A percentile compares a stretch with the other conserved stretches of the same genome.
Conservation (phyloP, 2,888 invertebrate species). For the Xestia rhomboidea region DNA sequence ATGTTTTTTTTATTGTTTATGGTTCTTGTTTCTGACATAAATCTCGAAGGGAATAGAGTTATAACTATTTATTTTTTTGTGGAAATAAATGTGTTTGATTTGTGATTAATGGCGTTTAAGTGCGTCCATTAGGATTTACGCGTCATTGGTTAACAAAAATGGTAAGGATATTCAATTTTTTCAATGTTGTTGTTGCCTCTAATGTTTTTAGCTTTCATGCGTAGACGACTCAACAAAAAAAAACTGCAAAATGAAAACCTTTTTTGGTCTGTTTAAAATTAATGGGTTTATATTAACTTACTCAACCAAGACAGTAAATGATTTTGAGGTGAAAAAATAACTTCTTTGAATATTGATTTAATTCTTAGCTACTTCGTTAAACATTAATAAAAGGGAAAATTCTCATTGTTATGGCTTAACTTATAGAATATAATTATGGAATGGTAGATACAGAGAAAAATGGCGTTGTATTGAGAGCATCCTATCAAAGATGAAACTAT, state of each 20-base stretch:
- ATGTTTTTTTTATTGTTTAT: constrained; percentile 44
- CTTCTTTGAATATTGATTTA: background rate
- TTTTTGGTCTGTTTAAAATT: background rate
- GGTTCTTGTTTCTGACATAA: constrained; percentile 52
- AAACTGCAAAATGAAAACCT: background rate
- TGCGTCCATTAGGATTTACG: constrained; percentile 10
- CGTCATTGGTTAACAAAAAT: constrained; percentile 38
- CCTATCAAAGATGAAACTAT: background rate
- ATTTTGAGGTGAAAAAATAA: background rate
- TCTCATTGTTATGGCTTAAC: background rate
- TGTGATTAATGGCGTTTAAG: constrained; percentile 30
- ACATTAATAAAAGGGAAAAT: background rate
- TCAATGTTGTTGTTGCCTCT: background rate
- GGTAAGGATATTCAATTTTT: background rate
- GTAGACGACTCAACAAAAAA: background rate
- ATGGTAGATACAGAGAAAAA: background rate
- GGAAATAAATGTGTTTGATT: constrained; percentile 23
- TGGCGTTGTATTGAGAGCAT: background rate
- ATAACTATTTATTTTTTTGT: constrained; percentile 19
- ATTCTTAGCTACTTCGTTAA: background rate
- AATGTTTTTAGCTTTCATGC: constrained; percentile 25
- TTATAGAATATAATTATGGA: background rate
- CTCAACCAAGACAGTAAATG: background rate
- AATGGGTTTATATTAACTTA: constrained; percentile 6
- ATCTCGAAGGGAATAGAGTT: constrained; percentile 24